A percentile compares a stretch with the other conserved stretches of the same genome.
These are phyloP conservation scores for Leuctra nigra DNA, from an alignment of 2,888 invertebrate species.

Conservation along the genomic window DNA sequence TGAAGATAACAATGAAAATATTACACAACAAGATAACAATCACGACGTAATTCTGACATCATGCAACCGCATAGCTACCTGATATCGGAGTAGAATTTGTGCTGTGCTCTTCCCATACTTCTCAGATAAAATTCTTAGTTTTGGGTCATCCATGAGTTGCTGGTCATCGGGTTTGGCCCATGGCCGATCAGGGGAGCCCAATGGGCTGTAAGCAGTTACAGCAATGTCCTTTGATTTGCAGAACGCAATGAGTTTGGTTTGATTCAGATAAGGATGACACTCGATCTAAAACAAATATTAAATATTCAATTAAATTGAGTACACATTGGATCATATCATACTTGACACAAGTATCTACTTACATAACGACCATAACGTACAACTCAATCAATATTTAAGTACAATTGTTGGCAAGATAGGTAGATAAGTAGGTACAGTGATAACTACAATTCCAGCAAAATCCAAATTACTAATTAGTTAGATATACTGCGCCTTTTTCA, in stretches of 20 bases:
- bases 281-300: conserved; percentile 34
- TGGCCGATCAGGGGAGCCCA: conserved; percentile 67
- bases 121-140: conserved; percentile 53
- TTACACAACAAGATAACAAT: background rate
- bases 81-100: conserved; percentile 63
- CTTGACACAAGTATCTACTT: too few relatives aligned
- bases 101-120: conserved; percentile 60
- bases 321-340: too few relatives aligned
- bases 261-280: conserved; percentile 61
- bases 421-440: too few relatives aligned
- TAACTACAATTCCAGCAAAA: too few relatives aligned
- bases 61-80: conserved; percentile 43
- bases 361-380: too few relatives aligned
- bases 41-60: too few relatives aligned
- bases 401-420: too few relatives aligned
- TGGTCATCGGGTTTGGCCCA: conserved; percentile 63
- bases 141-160: conserved; percentile 62
- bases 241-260: conserved; percentile 59
- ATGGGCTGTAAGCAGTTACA: conserved; percentile 69
- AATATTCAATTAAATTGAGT: too few relatives aligned
- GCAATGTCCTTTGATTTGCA: conserved; percentile 56
- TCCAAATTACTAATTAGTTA: too few relatives aligned
- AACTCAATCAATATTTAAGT: too few relatives aligned
- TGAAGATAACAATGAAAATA: conserved; percentile 20
- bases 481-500: too few relatives aligned